phyloP scores from a whole-genome alignment of 2,888 invertebrate species.

The Zaprionus lineosus region DNA sequence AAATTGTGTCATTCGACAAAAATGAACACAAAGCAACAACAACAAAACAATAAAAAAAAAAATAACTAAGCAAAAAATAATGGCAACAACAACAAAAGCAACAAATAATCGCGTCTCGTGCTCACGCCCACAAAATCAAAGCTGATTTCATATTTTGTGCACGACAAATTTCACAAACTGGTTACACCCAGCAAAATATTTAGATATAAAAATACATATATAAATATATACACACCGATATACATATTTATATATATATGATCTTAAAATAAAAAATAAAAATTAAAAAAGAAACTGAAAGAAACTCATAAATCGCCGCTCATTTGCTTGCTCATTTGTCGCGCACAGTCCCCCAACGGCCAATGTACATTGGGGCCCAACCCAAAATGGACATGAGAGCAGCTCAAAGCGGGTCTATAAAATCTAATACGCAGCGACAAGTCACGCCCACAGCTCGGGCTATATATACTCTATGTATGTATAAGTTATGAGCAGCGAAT shows the following conservation, averaged over 20 bases:
- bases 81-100: slow-evolving; percentile 1
- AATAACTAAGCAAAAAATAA: slow-evolving; percentile 4
- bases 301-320: slow-evolving; percentile 54
- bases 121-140: slow-evolving; percentile 61
- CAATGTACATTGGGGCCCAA: slow-evolving; percentile 60
- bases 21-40: no score
- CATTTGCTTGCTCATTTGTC: slow-evolving; percentile 71
- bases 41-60: no score
- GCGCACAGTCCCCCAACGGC: slow-evolving; percentile 45
- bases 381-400: slow-evolving; percentile 65
- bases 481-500: slow-evolving; percentile 4
- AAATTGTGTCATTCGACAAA: slow-evolving; percentile 65
- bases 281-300: slow-evolving; percentile 21
- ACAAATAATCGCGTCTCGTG: slow-evolving; percentile 43
- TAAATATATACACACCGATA: slow-evolving; percentile 9
- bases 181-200: slow-evolving; percentile 54
- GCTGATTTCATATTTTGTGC: slow-evolving; percentile 67
- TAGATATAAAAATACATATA: slow-evolving; percentile 9
- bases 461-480: slow-evolving; percentile 29
- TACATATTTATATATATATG: slow-evolving; percentile 32
- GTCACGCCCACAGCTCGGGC: slow-evolving; percentile 41
- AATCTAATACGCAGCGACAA: slow-evolving; percentile 65
- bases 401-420: slow-evolving; percentile 61
- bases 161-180: slow-evolving; percentile 46
- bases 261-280: slow-evolving; percentile 53